Base-by-base conservation (phyloP, 2,888 invertebrate species). In the Coremacera marginata region DNA sequence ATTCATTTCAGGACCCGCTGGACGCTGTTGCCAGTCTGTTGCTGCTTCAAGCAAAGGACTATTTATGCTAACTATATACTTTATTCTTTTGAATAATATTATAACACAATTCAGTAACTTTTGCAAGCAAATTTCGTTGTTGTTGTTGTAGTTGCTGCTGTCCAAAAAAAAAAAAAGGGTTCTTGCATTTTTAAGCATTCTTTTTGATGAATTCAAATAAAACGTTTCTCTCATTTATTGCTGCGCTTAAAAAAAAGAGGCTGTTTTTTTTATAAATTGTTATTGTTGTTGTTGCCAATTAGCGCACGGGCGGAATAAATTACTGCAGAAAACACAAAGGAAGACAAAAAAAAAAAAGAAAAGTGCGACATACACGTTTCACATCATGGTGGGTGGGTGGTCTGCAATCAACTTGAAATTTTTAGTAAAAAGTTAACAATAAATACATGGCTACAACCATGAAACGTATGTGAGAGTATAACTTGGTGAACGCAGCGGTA, bases 271-370 rank as follows among this genome's bases (percentile, higher is more conserved):
- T 44, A 44, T 3, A 16, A 2, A 7, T 52, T 52, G 16, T 52
- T 52, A 4, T 52, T 52, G n/a, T 55, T n/a, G 55, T 55, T 55
- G 55, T 22, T 19, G 55, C 55, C 55, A 55, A 55, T 55, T 55
- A 55, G 55, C 55, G 55, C n/a, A 55, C 19, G 55, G 55, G 55
- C 22, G 55, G 55, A n/a, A 55, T 55, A 55, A 55, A 55, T 55
- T 55, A 55, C 7, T 22, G 19, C 19, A 3, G 19, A 19, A 19
- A 55, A 55, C n/a, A 19, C 19, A 34, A 31, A 14, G 34, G 31
- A 31, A 7, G 7, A 7, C n/a, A 63, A 34, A 62, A 22, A 27
- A 62, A 25, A 31, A 7, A 9, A n/a, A 34, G 1, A 27, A 3
- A 31, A n/a, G 1, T 37, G 34, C 19, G 19, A 37, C 65, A 19